These are phyloP conservation scores for Grus americana DNA, from an alignment of 2,113 vertebrate genomes.

Conservation along the genomic window DNA sequence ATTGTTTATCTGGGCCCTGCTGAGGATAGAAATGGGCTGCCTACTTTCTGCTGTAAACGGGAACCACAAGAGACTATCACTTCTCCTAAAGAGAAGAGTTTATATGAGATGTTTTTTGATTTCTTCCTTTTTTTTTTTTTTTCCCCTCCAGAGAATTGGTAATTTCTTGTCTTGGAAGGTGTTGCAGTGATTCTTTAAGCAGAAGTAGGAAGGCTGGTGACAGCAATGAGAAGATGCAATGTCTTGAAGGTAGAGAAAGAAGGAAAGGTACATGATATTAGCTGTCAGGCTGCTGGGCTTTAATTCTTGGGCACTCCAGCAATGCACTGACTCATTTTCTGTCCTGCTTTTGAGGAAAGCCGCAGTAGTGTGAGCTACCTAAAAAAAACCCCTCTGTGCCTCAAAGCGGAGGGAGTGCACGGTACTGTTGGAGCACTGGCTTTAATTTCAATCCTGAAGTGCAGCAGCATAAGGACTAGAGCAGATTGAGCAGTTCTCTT, in stretches of 20 bases:
- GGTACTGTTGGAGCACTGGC: background rate
- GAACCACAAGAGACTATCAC: background rate
- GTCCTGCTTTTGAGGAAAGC: background rate
- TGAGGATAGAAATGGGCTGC: background rate
- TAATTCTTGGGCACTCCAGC: background rate
- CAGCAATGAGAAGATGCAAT: background rate
- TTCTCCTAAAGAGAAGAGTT: background rate
- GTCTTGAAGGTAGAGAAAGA: background rate
- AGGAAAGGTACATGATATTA: background rate
- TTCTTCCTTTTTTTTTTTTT: background rate
- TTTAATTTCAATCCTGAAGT: background rate
- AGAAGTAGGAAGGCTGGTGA: background rate
- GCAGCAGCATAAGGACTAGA: background rate
- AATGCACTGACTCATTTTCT: background rate
- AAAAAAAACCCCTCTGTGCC: background rate
- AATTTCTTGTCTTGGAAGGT: background rate
- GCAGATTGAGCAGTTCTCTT: background rate
- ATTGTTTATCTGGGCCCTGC: constrained; percentile 1
- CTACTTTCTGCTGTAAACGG: background rate
- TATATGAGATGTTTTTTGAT: background rate
- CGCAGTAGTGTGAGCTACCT: background rate
- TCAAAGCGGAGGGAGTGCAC: background rate
- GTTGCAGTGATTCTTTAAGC: background rate
- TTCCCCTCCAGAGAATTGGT: background rate
- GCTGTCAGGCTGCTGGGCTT: background rate